Evolutionary conservation across 1,140 invertebrate genomes (phyloP).

Genomic region (Drosophila cardini): DNA sequence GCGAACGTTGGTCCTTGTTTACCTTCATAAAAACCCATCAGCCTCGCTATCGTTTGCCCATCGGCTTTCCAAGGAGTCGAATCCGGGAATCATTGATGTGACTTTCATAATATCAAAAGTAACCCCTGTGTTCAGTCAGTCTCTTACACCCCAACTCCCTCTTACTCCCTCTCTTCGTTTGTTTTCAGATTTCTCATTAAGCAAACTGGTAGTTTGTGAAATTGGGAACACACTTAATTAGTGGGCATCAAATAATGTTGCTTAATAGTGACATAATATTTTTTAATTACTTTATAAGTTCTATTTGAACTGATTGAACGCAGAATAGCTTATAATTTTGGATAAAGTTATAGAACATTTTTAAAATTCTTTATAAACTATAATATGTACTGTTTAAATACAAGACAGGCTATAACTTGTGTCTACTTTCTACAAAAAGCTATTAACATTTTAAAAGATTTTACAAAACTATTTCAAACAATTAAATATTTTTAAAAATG

Average conservation of each 20-base stretch:
- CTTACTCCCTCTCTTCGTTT: background rate
- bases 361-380: no score
- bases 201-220: conserved; percentile 3
- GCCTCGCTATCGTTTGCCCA: conserved; percentile 8
- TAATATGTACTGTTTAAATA: no score
- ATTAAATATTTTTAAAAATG: no score
- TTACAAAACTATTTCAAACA: no score
- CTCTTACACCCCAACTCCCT: no score
- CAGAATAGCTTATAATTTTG: no score
- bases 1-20: conserved; percentile 74
- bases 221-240: conserved; percentile 19
- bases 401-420: no score
- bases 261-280: conserved; percentile 6
- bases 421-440: no score
- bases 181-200: conserved; percentile 7
- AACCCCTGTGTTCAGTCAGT: background rate
- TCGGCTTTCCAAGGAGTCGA: conserved; percentile 8
- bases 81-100: conserved; percentile 14
- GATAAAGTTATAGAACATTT: no score
- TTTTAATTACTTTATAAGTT: background rate
- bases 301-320: no score
- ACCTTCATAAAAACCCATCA: conserved; percentile 62
- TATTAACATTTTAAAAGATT: no score
- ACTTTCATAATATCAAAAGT: conserved; percentile 2
- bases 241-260: conserved; percentile 6